Percentiles rank a stretch among this genome's conserved stretches.
Conservation (phyloP, 2,113 vertebrate genomes). For the Phaethornis superciliosus region DNA sequence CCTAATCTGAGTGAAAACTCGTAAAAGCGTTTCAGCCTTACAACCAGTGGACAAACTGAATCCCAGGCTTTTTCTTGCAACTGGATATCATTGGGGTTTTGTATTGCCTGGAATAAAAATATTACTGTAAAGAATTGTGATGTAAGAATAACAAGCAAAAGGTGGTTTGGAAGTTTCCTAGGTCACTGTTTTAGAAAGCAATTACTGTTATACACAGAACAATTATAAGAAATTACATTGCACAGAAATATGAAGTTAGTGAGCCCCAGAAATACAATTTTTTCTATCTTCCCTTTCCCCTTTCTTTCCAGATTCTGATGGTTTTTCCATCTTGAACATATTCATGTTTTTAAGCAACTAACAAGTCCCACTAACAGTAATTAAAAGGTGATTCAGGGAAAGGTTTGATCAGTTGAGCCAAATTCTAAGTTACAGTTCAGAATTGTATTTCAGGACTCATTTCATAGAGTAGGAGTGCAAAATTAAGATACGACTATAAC, state of each 20-base stretch:
- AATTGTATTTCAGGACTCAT: not conserved
- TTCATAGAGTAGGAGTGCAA: not conserved
- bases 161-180: not conserved
- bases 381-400: not conserved
- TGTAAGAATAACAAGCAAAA: not conserved
- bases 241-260: not conserved
- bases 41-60: constrained; percentile 94
- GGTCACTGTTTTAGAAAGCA: not conserved
- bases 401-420: not conserved
- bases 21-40: constrained; percentile 95
- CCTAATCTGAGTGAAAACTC: constrained; percentile 94
- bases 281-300: not conserved
- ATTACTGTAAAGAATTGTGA: not conserved
- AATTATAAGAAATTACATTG: not conserved
- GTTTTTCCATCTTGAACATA: not conserved
- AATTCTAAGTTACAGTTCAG: not conserved
- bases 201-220: not conserved
- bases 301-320: not conserved
- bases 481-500: not conserved
- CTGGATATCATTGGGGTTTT: constrained; percentile 91
- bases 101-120: constrained; percentile 87
- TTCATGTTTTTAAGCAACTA: not conserved
- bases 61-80: constrained; percentile 97
- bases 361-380: not conserved
- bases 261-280: not conserved